Evolutionary conservation across 2,888 invertebrate species (phyloP), one percentile per base, ranked within the genome.

Genomic region (Noctuana brunneofusca): DNA sequence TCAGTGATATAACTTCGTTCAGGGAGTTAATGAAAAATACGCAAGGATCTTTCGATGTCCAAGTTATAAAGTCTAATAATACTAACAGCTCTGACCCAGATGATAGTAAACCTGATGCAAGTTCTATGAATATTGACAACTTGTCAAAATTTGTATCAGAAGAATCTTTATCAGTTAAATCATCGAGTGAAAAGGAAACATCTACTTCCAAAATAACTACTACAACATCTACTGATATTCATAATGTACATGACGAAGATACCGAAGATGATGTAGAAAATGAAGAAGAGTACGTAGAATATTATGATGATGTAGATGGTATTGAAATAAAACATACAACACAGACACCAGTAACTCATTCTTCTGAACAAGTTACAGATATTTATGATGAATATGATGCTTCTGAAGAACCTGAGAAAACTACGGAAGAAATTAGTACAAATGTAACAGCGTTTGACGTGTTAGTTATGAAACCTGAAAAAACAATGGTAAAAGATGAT

Each of bases 381-480:
- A 83, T 87, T 66, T 91, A 91, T 66, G 91, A 91, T 66, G 91
- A 91, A 66, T 91, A 91, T 69, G 90, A 91, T 69, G 78, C 81
- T 14, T 83, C 84, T 32, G 90, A 91, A 71, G 89, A 87, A 70
- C 69, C 78, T 18, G 86, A 87, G 70, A 80, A 76, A 43, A 43
- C 71, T 20, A 73, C 73, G 4, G 74, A 79, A 30, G 75, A 78
- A 69, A 35, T 67, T 2, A 78, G 79, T 66, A 52, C 66, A 9
- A 88, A 84, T 65, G 69, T 66, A 22, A 83, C 84, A 2, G 71
- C 86, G 20, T 93, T 92, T 71, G 93, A 93, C 66, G 87, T 94
- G 2, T 79, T 94, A 54, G 92, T 92, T 14, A 93, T 93, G 88
- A 93, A 93, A 78, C 89, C 92, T 12, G 86, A 87, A 60, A 90